These are phyloP conservation scores for Quiscalus mexicanus DNA, from an alignment of 2,113 vertebrate species.

Conservation along the genomic window DNA sequence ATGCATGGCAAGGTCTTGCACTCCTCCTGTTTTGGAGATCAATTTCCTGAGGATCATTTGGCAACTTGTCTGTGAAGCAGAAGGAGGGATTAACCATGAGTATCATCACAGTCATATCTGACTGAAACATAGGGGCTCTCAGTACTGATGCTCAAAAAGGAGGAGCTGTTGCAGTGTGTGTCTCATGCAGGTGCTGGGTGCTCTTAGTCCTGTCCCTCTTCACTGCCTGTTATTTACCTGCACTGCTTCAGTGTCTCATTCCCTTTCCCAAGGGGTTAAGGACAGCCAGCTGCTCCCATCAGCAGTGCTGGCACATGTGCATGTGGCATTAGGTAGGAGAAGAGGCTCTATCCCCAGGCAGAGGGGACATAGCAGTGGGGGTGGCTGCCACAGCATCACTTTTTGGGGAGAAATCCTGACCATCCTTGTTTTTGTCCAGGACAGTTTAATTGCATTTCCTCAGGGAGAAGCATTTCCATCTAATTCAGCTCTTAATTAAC, in stretches of 20 bases:
- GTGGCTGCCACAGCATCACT: rapidly evolving
- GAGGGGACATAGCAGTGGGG: rapidly evolving
- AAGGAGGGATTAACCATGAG: background rate
- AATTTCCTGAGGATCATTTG: background rate
- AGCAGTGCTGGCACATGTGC: rapidly evolving
- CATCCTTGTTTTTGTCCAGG: background rate
- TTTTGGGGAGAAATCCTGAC: background rate
- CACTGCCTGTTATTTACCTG: background rate
- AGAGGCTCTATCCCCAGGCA: background rate
- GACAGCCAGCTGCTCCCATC: background rate
- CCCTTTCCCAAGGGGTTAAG: background rate
- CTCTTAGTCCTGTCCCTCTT: background rate
- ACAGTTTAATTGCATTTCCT: conserved; percentile 69
- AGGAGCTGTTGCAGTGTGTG: background rate
- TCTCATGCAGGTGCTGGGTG: background rate
- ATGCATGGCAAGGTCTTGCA: background rate
- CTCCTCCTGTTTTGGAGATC: background rate
- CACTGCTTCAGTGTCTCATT: background rate
- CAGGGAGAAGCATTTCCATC: conserved; percentile 70
- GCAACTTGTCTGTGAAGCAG: background rate
- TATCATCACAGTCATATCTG: background rate
- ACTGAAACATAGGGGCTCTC: background rate
- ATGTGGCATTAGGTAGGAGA: background rate
- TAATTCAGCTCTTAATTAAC: conserved; percentile 80
- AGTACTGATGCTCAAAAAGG: background rate